Percentiles rank a stretch among this genome's conserved stretches.
phyloP scores from a whole-genome alignment of 2,797 vertebrate species.

The Hydrolagus colliei region DNA sequence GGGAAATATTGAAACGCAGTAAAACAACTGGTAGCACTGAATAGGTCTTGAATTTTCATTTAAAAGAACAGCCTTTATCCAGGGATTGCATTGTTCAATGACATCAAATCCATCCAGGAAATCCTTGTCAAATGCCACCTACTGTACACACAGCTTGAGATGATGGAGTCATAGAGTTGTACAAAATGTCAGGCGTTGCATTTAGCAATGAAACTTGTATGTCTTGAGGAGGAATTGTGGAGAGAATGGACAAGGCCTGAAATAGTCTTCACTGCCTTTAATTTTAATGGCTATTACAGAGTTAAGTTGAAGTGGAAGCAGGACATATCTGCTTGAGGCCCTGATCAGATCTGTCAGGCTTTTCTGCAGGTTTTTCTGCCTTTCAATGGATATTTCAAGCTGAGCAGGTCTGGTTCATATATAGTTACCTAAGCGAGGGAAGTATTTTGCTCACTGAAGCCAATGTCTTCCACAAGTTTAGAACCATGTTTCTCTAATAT shows the following conservation, averaged over 20 bases:
- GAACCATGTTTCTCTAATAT: no score
- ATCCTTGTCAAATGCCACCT: slow-evolving; percentile 24
- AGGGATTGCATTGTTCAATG: not conserved
- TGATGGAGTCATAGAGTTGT: not conserved
- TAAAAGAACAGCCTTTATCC: not conserved
- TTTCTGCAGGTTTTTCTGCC: no score
- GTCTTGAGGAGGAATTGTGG: not conserved
- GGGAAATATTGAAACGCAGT: not conserved
- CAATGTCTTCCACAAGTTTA: no score
- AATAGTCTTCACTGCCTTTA: not conserved
- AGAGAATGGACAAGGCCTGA: not conserved
- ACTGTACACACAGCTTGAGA: not conserved
- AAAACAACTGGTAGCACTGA: not conserved
- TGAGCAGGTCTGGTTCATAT: no score
- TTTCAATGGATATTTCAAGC: no score
- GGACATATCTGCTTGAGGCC: not conserved
- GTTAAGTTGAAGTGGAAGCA: not conserved
- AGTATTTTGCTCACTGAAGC: no score
- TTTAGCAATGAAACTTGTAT: not conserved
- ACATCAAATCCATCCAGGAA: not conserved
- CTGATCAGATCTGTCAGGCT: no score
- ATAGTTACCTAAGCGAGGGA: no score
- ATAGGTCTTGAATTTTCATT: slow-evolving; percentile 1
- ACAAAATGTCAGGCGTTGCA: not conserved
- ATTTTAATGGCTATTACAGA: not conserved